Evolutionary conservation across 2,888 invertebrate genomes (phyloP), one percentile per base, ranked within the genome.

Genomic region (Spilosoma lubricipeda): DNA sequence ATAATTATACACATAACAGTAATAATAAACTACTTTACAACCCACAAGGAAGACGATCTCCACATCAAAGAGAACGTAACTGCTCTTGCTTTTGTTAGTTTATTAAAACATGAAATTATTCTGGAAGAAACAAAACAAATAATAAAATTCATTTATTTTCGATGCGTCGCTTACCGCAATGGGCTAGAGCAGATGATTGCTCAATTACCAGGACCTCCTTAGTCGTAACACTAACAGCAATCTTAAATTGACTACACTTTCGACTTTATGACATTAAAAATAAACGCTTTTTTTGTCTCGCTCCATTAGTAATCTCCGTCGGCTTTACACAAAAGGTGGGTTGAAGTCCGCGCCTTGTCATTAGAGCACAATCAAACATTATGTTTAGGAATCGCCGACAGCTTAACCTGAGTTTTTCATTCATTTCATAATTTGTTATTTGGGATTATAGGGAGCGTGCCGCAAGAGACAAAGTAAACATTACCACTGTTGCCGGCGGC

Each of bases 181-280:
- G 89, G 92, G 88, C 92, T 94, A 93, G 94, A 94, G 93, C 92
- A 94, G 93, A 94, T 94, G 93, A 95, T 95, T 95, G 95, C 95
- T 95, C 95, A 95, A 95, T 95, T 95, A 95, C 93, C 90, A 92
- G 93, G 95, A 95, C 95, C 95, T 95, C 95, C 95, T 95, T 95
- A 95, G 95, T 93, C 90, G 95, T 94, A 90, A 90, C 91, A 92
- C 90, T 92, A 92, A 90, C 90, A 89, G 87, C 88, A 85, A 86
- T 86, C 81, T 82, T 80, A 75, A 82, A 84, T 84, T 83, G 82
- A 85, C 84, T 81, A 87, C 85, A 94, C 90, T 93, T 89, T 92
- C 89, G 85, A 93, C 94, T 91, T 91, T 95, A 95, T 85, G 83
- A 81, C 82, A 78, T 85, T 89, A 82, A 82, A 76, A 86, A 92